Percentiles rank a stretch among this genome's conserved stretches.
These are phyloP conservation scores for Erebia epiphron DNA, from an alignment of 2,888 invertebrate species.

Conservation along the genomic window DNA sequence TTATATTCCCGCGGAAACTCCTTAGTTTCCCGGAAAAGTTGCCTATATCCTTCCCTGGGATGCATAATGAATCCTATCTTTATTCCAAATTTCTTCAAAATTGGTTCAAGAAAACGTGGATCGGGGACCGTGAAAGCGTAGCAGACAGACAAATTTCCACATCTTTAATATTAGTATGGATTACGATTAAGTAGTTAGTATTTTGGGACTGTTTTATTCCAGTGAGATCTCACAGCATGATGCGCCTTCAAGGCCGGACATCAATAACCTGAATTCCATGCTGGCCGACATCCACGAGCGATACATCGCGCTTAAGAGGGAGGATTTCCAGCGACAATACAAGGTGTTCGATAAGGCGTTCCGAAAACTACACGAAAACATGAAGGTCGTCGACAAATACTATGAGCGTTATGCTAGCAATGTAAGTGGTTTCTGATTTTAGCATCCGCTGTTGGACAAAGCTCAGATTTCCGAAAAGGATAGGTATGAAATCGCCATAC, in stretches of 20 bases:
- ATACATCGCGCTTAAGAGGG: conserved; percentile 53
- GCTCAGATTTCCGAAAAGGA: too few species aligned
- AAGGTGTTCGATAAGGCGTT: conserved; percentile 59
- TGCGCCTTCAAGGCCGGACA: conserved; percentile 47
- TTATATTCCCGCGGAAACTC: too few species aligned
- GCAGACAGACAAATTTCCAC: too few species aligned
- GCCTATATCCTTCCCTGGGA: too few species aligned
- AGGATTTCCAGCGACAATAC: conserved; percentile 59
- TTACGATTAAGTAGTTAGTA: background rate
- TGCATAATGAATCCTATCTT: too few species aligned
- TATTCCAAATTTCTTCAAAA: too few species aligned
- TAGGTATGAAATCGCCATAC: too few species aligned
- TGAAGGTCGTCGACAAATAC: conserved; percentile 65
- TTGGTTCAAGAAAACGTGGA: too few species aligned
- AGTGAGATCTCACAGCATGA: conserved; percentile 26
- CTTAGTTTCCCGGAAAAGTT: too few species aligned
- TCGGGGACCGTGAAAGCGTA: too few species aligned
- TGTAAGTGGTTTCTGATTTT: conserved; percentile 50
- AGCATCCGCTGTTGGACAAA: too few species aligned
- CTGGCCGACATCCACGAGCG: conserved; percentile 59
- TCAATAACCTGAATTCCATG: conserved; percentile 59
- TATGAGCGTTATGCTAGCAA: conserved; percentile 62
- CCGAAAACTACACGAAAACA: conserved; percentile 53
- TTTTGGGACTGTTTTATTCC: background rate
- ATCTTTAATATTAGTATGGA: too few species aligned